These are phyloP conservation scores for Drosophila sucinea DNA, from an alignment of 1,140 invertebrate genomes.

Conservation along the genomic window DNA sequence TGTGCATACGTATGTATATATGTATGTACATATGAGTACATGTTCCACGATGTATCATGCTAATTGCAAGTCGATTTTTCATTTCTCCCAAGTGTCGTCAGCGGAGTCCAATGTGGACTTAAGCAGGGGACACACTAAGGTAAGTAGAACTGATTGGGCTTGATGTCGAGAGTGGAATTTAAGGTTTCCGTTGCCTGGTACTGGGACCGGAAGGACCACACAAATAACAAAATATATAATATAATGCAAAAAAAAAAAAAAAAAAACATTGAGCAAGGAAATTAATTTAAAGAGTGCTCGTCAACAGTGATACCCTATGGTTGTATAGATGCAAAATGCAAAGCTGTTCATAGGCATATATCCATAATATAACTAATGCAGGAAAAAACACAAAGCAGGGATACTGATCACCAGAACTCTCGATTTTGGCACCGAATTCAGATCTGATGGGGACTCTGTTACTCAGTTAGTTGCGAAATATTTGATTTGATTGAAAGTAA, in stretches of 20 bases:
- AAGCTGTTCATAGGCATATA: not conserved
- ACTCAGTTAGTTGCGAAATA: not conserved
- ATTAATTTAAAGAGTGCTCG: not conserved
- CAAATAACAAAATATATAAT: conserved; percentile 50
- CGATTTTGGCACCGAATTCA: no score
- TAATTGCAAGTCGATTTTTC: conserved; percentile 82
- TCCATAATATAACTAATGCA: no score
- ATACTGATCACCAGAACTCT: no score
- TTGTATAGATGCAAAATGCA: not conserved
- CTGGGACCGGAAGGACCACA: conserved; percentile 39
- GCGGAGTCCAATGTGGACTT: conserved; percentile 17
- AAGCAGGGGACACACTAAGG: conserved; percentile 16
- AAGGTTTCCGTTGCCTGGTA: conserved; percentile 50
- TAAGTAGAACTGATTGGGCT: conserved; percentile 58
- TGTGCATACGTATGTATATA: not conserved
- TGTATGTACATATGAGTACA: conserved; percentile 19
- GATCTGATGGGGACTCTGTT: no score
- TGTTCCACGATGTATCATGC: conserved; percentile 59
- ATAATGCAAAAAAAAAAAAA: conserved; percentile 37
- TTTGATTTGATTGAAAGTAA: not conserved
- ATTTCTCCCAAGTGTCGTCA: conserved; percentile 68
- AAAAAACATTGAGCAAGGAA: conserved; percentile 11
- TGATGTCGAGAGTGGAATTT: conserved; percentile 48
- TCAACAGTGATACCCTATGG: not conserved
- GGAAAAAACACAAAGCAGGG: not conserved